Evolutionary conservation across 2,113 vertebrate genomes (phyloP).

Genomic region (Numida meleagris): DNA sequence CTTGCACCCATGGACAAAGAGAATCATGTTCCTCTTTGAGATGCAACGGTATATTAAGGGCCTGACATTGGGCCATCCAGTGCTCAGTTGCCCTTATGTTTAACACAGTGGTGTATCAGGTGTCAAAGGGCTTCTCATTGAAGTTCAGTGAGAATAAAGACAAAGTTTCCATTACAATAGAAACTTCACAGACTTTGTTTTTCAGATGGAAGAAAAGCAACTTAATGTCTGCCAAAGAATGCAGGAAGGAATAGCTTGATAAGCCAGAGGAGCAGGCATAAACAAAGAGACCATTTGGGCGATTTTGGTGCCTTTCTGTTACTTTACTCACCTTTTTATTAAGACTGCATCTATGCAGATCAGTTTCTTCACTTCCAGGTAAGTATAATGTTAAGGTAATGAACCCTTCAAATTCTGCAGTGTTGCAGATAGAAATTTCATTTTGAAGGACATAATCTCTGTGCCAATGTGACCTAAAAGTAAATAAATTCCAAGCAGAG

Average conservation of each 20-base stretch:
- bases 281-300: background rate
- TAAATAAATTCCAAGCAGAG: conserved; percentile 50
- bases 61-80: conserved; percentile 24
- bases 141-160: conserved; percentile 9
- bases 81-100: conserved; percentile 19
- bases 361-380: background rate
- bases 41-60: background rate
- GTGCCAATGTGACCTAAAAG: conserved; percentile 18
- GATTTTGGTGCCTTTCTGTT: background rate
- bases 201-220: background rate
- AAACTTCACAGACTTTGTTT: conserved; percentile 18
- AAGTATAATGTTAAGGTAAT: conserved; percentile 32
- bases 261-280: background rate
- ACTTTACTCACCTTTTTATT: background rate
- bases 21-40: conserved; percentile 50
- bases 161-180: conserved; percentile 46
- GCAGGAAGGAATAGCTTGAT: background rate
- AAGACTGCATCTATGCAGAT: conserved; percentile 11
- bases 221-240: conserved; percentile 26
- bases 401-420: background rate
- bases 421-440: conserved; percentile 49
- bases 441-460: conserved; percentile 31
- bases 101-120: conserved; percentile 4
- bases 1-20: conserved; percentile 51
- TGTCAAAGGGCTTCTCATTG: conserved; percentile 43